Percentiles rank a stretch among this genome's conserved stretches.
These are phyloP conservation scores for Adelognathus sp. DNA, from an alignment of 2,888 invertebrate genomes.

Conservation along the genomic window DNA sequence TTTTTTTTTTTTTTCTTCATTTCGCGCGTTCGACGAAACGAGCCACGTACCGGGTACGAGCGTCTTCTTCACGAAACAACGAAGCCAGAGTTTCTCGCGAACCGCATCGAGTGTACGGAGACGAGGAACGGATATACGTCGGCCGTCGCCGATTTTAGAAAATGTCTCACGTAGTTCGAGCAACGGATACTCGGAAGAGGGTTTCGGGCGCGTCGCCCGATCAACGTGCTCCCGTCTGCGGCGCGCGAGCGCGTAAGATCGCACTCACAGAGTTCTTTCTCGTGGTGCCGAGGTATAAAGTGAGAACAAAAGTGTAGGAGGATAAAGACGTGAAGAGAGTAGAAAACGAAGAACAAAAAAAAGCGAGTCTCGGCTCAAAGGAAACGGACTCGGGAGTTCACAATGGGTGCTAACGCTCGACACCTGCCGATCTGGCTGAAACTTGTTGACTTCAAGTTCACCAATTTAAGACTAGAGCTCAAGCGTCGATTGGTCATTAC, in stretches of 20 bases:
- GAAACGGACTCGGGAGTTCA: constrained; percentile 26
- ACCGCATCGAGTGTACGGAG: neutral
- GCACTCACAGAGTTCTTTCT: constrained; percentile 3
- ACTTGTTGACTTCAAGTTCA: neutral
- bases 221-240: constrained; percentile 55
- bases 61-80: neutral
- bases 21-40: constrained; percentile 53
- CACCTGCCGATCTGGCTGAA: neutral
- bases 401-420: neutral
- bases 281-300: constrained; percentile 27
- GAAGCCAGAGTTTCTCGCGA: constrained; percentile 20
- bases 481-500: no score
- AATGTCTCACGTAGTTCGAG: constrained; percentile 65
- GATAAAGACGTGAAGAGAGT: constrained; percentile 1
- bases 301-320: constrained; percentile 38
- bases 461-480: no score
- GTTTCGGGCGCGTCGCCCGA: constrained; percentile 62
- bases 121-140: constrained; percentile 7
- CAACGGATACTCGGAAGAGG: constrained; percentile 60
- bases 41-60: constrained; percentile 2
- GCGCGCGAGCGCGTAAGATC: neutral
- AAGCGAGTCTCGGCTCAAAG: neutral
- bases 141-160: constrained; percentile 59
- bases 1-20: constrained; percentile 33
- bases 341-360: neutral